Conservation (phyloP, 2,797 vertebrate species). For the Psittacula derbiana region DNA sequence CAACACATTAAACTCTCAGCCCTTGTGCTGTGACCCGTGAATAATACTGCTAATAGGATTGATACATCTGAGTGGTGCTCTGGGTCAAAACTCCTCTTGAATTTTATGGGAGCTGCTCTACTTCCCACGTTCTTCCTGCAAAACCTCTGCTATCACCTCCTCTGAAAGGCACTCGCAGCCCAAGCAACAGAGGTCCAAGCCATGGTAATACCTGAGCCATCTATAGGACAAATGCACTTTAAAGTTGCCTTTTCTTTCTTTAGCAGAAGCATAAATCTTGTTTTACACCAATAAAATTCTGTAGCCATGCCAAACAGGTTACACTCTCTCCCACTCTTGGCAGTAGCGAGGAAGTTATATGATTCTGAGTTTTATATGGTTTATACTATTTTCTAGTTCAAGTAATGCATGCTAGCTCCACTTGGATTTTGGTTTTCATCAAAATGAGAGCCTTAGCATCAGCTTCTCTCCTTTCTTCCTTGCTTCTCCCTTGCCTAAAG, state of each 20-base stretch:
- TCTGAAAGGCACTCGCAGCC: background rate
- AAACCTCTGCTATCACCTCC: background rate
- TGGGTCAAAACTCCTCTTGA: background rate
- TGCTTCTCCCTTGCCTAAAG: background rate
- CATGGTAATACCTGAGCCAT: background rate
- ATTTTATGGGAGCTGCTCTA: background rate
- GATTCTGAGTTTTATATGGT: background rate
- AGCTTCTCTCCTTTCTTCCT: background rate
- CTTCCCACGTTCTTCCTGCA: rapidly evolving
- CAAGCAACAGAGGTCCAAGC: background rate
- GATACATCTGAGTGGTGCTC: rapidly evolving
- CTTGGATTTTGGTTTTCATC: background rate
- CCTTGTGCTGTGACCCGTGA: background rate
- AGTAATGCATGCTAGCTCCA: background rate
- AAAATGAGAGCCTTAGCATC: background rate
- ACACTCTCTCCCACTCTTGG: background rate
- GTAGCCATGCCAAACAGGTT: background rate
- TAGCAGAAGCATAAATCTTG: background rate
- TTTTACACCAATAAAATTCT: background rate
- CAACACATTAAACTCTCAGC: background rate
- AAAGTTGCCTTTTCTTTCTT: background rate
- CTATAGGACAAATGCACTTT: background rate
- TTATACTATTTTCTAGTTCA: background rate
- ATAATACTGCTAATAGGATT: background rate
- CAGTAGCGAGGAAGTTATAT: background rate